phyloP scores from a whole-genome alignment of 2,888 invertebrate species.

The Pandemis corylana region DNA sequence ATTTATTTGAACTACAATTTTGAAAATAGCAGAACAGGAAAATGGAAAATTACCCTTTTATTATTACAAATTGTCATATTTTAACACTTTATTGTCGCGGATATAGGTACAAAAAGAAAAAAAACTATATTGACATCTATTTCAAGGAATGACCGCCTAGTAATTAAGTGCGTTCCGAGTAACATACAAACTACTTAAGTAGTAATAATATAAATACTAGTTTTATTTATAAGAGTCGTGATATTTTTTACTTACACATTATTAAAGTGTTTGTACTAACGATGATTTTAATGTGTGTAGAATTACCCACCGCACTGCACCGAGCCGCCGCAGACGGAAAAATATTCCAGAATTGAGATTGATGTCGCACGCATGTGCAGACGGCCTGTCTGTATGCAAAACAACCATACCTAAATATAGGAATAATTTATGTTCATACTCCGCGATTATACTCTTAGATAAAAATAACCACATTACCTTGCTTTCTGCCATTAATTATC shows the following conservation, averaged over 20 bases:
- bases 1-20: too few species aligned
- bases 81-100: too few species aligned
- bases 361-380: conserved; percentile 84
- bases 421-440: conserved; percentile 84
- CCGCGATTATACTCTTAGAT: conserved; percentile 75
- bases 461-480: conserved; percentile 76
- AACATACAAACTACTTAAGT: too few species aligned
- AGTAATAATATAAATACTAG: too few species aligned
- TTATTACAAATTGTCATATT: too few species aligned
- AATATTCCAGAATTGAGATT: conserved; percentile 84
- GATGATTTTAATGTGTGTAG: neutral
- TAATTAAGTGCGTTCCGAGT: too few species aligned
- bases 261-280: too few species aligned
- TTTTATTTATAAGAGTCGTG: neutral
- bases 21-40: too few species aligned
- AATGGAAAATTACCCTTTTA: too few species aligned
- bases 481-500: conserved; percentile 71
- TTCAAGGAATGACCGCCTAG: too few species aligned
- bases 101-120: too few species aligned
- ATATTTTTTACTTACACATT: neutral
- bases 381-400: conserved; percentile 82
- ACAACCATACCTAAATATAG: conserved; percentile 82
- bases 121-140: too few species aligned
- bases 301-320: conserved; percentile 7
- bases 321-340: conserved; percentile 71